Percentiles rank a stretch among this genome's conserved stretches.
Conservation (phyloP, 2,113 vertebrate genomes). For the Daubentonia madagascariensis region DNA sequence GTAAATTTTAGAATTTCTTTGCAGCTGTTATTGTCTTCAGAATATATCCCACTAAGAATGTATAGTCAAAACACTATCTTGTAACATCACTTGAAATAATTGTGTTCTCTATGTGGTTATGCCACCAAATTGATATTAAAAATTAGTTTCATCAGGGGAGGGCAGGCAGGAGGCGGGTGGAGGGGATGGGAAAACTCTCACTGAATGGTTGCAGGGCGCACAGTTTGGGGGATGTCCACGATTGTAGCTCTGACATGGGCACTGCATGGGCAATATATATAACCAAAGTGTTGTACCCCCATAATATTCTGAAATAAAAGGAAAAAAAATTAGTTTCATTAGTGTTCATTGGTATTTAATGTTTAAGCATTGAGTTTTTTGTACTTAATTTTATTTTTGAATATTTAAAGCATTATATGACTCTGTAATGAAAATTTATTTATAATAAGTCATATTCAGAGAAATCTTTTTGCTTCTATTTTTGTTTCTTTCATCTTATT, state of each 20-base stretch:
- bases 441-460: not conserved
- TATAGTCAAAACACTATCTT: not conserved
- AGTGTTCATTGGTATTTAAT: not conserved
- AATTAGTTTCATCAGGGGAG: not conserved
- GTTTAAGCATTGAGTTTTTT: not conserved
- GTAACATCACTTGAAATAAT: not conserved
- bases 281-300: too few relatives aligned
- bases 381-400: not conserved
- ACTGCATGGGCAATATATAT: too few relatives aligned
- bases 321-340: not conserved
- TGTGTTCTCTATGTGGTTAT: not conserved
- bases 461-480: not conserved
- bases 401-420: not conserved
- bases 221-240: too few relatives aligned
- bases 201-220: too few relatives aligned
- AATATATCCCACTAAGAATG: not conserved
- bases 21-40: not conserved
- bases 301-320: too few relatives aligned
- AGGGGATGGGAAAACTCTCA: too few relatives aligned
- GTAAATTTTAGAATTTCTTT: not conserved
- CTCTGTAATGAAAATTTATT: not conserved
- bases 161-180: too few relatives aligned
- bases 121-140: not conserved
- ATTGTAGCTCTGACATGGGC: too few relatives aligned
- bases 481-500: not conserved